Percentiles rank a stretch among this genome's conserved stretches.
phyloP scores from a whole-genome alignment of 2,888 invertebrate genomes.

The Eupelmus urozonus region DNA sequence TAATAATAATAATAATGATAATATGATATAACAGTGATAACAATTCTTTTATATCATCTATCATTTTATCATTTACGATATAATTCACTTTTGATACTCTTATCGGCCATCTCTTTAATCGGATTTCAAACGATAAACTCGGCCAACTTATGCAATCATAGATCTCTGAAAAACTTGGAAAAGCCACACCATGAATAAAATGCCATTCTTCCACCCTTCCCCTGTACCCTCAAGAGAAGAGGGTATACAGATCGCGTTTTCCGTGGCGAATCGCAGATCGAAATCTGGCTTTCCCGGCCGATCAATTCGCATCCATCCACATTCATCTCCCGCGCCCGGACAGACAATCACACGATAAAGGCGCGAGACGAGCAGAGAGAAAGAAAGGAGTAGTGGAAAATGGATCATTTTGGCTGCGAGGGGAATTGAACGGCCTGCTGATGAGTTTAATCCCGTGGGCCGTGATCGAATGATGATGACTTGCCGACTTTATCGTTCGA shows the following conservation, averaged over 20 bases:
- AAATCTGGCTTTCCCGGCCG: conserved; percentile 42
- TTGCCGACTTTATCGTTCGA: conserved; percentile 46
- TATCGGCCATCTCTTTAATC: neutral
- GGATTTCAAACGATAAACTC: neutral
- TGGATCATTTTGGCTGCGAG: conserved; percentile 45
- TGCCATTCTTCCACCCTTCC: too few species aligned
- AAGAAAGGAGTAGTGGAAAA: conserved; percentile 26
- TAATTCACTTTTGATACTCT: neutral
- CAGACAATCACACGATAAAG: conserved; percentile 47
- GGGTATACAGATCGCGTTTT: neutral
- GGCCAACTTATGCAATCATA: neutral
- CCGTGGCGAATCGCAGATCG: conserved; percentile 34
- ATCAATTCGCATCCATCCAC: conserved; percentile 48
- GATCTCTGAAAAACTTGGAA: neutral
- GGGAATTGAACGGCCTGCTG: neutral
- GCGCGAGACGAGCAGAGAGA: conserved; percentile 17
- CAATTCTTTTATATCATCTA: too few species aligned
- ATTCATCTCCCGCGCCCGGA: conserved; percentile 38
- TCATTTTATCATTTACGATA: too few species aligned
- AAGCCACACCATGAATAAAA: neutral
- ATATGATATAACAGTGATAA: too few species aligned
- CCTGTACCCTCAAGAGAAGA: neutral
- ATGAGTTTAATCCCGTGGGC: conserved; percentile 51
- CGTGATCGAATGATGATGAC: conserved; percentile 54
- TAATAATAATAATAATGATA: too few species aligned